Conservation (phyloP, 2,113 vertebrate genomes). For the Salvator merianae region DNA sequence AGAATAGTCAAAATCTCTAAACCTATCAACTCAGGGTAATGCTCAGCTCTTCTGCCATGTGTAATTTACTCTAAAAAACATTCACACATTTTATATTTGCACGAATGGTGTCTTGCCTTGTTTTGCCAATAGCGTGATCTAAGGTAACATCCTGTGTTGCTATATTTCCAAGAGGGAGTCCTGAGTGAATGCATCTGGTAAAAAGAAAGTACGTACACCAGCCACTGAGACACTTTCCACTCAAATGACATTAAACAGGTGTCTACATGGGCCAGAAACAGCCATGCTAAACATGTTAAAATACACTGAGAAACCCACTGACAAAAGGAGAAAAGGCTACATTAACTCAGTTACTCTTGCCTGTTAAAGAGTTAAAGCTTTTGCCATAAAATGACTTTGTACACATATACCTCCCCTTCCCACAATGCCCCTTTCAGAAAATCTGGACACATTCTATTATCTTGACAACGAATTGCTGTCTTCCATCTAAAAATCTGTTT, state of each 20-base stretch:
- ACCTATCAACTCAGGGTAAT: not conserved
- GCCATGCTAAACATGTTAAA: not conserved
- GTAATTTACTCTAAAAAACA: not conserved
- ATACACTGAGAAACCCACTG: not conserved
- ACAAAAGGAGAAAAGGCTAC: not conserved
- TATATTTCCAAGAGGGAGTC: not conserved
- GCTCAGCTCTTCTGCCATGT: not conserved
- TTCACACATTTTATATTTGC: not conserved
- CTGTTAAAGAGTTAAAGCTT: not conserved
- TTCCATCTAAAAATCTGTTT: not conserved
- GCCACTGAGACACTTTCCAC: not conserved
- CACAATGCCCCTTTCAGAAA: not conserved
- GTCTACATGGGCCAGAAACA: not conserved
- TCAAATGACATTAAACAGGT: not conserved
- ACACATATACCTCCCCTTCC: no score
- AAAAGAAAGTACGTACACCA: not conserved
- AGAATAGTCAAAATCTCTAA: not conserved
- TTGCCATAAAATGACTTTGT: not conserved
- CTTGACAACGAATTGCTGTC: not conserved
- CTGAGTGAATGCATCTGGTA: not conserved
- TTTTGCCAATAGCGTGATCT: not conserved
- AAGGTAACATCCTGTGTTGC: not conserved
- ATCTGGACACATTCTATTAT: slow-evolving; percentile 5
- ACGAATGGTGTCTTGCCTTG: not conserved
- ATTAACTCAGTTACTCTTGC: not conserved